Evolutionary conservation across 2,888 invertebrate genomes (phyloP).

Genomic region (Lycia hirtaria): DNA sequence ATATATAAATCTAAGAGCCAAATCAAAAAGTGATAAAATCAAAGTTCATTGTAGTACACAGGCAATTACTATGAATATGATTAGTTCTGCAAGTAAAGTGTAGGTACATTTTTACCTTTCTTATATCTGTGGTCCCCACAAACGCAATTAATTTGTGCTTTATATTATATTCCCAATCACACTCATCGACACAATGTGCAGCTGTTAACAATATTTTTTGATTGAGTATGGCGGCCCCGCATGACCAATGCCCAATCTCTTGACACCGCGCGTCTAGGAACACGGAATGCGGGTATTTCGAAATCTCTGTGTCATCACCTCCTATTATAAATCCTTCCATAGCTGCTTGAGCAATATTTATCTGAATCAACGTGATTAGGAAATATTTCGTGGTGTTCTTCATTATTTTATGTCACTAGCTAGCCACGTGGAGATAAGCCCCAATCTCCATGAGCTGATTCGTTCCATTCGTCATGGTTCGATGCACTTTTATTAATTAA

Average conservation of each 20-base stretch:
- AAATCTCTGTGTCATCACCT: background rate
- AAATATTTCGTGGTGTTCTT: background rate
- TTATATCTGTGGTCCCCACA: conserved; percentile 14
- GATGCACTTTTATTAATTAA: background rate
- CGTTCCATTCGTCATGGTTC: background rate
- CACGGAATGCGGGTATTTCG: conserved; percentile 4
- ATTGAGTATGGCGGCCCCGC: conserved; percentile 10
- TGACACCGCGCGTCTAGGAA: background rate
- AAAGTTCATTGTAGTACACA: too few species aligned
- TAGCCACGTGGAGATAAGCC: background rate
- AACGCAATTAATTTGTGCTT: background rate
- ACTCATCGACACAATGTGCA: conserved; percentile 1
- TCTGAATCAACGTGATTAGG: background rate
- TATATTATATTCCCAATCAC: background rate
- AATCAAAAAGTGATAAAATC: too few species aligned
- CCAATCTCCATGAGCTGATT: background rate
- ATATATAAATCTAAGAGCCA: too few species aligned
- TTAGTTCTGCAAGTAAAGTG: background rate
- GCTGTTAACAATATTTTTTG: conserved; percentile 12
- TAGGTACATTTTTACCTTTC: conserved; percentile 19
- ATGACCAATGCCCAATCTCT: background rate
- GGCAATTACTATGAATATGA: too few species aligned
- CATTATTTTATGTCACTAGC: conserved; percentile 1
- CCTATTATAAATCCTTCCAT: conserved; percentile 16
- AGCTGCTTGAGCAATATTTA: background rate